Base-by-base conservation (phyloP, 2,113 vertebrate species). In the Arizona elegans region DNA sequence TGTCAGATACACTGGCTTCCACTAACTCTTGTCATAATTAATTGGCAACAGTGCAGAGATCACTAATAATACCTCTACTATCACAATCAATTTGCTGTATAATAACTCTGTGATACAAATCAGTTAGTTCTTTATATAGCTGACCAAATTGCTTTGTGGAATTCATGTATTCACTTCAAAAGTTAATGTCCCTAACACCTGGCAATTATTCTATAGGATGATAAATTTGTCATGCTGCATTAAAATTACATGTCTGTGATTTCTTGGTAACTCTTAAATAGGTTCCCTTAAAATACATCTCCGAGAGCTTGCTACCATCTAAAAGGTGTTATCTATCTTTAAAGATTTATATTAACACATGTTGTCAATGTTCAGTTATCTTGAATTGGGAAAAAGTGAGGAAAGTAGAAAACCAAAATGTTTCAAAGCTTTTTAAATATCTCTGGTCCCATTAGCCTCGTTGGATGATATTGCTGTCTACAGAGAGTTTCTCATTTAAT, bases 11-110 rank as follows among this genome's bases (percentile, higher is more conserved):
- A 58, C 21, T 93, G 81, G 0, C 91, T 94, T 86, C 91, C 87
- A 21, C 65, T 94, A 93, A 95, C 19, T 93, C 86, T 70, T 62
- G 0, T 92, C 96, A 91, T 15, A 12, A 85, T 95, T 96, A 95
- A 93, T 93, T 87, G 90, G 5, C 43, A 87, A 53, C 92, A 92
- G 53, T 5, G 10, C 56, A 70, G 59, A 53, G 29, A 33, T 95
- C 91, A 58, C 91, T 96, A 94, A 94, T 94, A 95, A 91, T 95
- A 96, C 94, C 86, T 87, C 47, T 53, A 75, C 23, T 93, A 93
- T 93, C n/a, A 86, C 29, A 90, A 94, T 56, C 47, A 95, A 92
- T 96, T 96, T 95, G 53, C 92, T 96, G 96, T 92, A 91, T 92
- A 95, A 95, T 93, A 96, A 87, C 53, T 94, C 26, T 55, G 50